Evolutionary conservation across 2,113 vertebrate genomes (phyloP).

Genomic region (Eubucco bourcierii): DNA sequence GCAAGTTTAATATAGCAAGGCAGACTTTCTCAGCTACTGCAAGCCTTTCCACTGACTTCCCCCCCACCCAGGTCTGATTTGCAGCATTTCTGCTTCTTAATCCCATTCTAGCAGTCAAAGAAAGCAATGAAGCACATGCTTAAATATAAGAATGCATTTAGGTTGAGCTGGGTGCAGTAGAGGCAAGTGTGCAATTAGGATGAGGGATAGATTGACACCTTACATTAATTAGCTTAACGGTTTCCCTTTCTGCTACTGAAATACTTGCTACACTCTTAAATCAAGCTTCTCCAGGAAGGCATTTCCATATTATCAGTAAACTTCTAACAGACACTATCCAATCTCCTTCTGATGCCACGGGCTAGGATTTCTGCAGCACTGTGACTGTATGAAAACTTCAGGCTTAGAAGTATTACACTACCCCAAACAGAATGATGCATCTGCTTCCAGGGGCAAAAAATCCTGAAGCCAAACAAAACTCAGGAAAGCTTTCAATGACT

Average conservation of each 20-base stretch:
- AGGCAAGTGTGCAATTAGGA: background rate
- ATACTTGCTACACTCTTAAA: background rate
- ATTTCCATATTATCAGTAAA: background rate
- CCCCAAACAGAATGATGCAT: background rate
- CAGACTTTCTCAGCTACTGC: background rate
- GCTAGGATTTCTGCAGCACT: background rate
- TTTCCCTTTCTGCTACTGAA: background rate
- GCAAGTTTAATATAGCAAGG: background rate
- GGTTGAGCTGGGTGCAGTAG: background rate
- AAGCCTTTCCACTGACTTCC: background rate
- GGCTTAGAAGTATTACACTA: background rate
- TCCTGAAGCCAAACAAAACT: background rate
- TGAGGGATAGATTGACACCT: background rate
- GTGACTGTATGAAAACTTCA: background rate
- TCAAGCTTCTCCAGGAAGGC: background rate
- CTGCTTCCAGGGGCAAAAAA: background rate
- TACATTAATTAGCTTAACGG: background rate
- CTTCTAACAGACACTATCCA: background rate
- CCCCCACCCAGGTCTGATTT: background rate
- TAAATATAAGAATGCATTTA: background rate
- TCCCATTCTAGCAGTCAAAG: background rate
- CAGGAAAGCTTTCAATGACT: background rate
- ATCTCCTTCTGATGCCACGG: background rate
- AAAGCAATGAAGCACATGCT: accelerated
- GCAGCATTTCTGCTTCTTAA: background rate